Evolutionary conservation across 2,797 vertebrate species (phyloP).

Genomic region (Characodon lateralis): DNA sequence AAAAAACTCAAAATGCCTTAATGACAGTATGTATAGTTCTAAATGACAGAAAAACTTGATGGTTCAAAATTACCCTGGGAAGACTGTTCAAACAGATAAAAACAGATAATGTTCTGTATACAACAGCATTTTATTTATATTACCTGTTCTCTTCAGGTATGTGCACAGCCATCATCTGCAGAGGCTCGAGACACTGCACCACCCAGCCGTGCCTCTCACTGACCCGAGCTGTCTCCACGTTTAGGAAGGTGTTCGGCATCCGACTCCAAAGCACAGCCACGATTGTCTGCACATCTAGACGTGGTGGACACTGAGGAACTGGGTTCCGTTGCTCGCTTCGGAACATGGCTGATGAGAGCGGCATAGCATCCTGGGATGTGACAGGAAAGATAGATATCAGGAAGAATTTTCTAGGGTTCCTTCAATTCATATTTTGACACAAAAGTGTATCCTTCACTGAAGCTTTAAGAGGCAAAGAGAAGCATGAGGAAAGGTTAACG

Average conservation of each 20-base stretch:
- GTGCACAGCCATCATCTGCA: constrained; percentile 98
- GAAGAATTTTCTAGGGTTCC: background rate
- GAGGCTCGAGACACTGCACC: constrained; percentile 91
- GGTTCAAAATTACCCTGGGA: background rate
- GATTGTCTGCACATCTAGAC: constrained; percentile 93
- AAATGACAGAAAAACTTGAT: background rate
- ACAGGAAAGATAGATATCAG: background rate
- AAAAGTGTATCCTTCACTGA: background rate
- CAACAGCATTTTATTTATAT: background rate
- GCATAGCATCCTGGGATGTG: constrained; percentile 89
- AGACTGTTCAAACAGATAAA: background rate
- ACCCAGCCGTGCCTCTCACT: constrained; percentile 97
- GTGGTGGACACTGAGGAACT: constrained; percentile 92
- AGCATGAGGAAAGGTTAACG: background rate
- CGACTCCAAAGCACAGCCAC: constrained; percentile 95
- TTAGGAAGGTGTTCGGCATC: constrained; percentile 96
- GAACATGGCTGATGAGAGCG: constrained; percentile 95
- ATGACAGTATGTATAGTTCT: background rate
- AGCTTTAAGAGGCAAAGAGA: background rate
- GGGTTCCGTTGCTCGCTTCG: constrained; percentile 95
- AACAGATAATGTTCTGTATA: background rate
- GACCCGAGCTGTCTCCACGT: constrained; percentile 91
- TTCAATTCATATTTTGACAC: background rate
- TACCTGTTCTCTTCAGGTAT: constrained; percentile 96
- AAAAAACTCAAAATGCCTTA: background rate